Evolutionary conservation across 2,888 invertebrate species (phyloP).

Genomic region (Nycteola revayana): DNA sequence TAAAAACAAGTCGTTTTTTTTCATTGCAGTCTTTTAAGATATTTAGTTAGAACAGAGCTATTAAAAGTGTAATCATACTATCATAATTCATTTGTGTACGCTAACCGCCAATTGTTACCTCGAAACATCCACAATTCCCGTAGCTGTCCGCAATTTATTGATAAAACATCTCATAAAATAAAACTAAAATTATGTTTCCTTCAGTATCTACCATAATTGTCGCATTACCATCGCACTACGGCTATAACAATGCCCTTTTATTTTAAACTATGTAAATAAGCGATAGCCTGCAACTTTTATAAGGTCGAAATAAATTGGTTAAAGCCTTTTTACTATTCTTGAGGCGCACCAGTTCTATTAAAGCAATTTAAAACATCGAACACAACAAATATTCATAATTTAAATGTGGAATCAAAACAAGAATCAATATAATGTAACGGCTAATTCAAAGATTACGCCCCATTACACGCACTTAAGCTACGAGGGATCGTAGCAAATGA

Average conservation of each 20-base stretch:
- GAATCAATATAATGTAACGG: conserved; percentile 68
- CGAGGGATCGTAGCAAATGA: conserved; percentile 66
- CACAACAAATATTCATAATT: conserved; percentile 34
- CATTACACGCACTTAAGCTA: conserved; percentile 69
- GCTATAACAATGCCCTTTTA: conserved; percentile 2
- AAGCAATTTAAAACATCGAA: conserved; percentile 12
- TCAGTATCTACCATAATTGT: conserved; percentile 8
- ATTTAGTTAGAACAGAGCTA: too few species aligned
- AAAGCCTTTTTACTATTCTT: conserved; percentile 8
- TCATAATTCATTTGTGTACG: conserved; percentile 17
- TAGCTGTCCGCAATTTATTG: conserved; percentile 17
- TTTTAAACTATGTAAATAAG: conserved; percentile 11
- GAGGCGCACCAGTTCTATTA: conserved; percentile 4
- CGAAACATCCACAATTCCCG: not conserved
- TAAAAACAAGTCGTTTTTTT: too few species aligned
- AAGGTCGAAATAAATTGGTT: conserved; percentile 20
- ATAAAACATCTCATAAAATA: conserved; percentile 19
- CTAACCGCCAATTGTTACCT: conserved; percentile 17
- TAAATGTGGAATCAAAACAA: conserved; percentile 54
- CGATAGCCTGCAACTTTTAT: too few species aligned
- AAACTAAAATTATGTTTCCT: conserved; percentile 8
- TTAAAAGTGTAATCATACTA: too few species aligned
- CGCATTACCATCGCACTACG: conserved; percentile 15
- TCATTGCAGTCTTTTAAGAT: too few species aligned
- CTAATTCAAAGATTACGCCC: conserved; percentile 74